Evolutionary conservation across 2,113 vertebrate genomes (phyloP).

Genomic region (Scomber colias): DNA sequence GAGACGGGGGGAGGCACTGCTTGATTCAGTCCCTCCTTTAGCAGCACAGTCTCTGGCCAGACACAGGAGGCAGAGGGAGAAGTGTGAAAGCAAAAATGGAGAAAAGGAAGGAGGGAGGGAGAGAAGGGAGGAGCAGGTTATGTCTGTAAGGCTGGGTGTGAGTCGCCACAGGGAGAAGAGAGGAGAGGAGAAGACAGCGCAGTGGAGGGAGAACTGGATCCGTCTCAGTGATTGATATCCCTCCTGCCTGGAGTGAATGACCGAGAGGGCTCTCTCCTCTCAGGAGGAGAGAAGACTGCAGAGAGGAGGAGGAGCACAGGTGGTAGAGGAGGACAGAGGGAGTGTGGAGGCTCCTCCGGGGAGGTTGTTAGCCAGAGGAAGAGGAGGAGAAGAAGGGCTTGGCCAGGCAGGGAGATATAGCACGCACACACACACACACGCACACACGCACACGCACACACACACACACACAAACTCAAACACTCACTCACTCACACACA

Average conservation of each 20-base stretch:
- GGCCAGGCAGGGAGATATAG: slow-evolving; percentile 55
- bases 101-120: slow-evolving; percentile 7
- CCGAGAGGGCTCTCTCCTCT: slow-evolving; percentile 55
- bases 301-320: slow-evolving; percentile 53
- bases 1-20: slow-evolving; percentile 76
- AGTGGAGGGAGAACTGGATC: slow-evolving; percentile 56
- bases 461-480: slow-evolving; percentile 41
- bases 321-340: slow-evolving; percentile 24
- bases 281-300: slow-evolving; percentile 55
- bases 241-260: slow-evolving; percentile 63
- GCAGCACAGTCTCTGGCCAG: slow-evolving; percentile 76
- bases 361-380: slow-evolving; percentile 66
- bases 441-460: slow-evolving; percentile 23
- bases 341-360: slow-evolving; percentile 56
- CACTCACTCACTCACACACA: slow-evolving; percentile 51
- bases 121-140: slow-evolving; percentile 31
- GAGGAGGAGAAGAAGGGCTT: slow-evolving; percentile 54
- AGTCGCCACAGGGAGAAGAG: slow-evolving; percentile 52
- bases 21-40: slow-evolving; percentile 72
- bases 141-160: slow-evolving; percentile 75
- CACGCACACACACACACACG: slow-evolving; percentile 35
- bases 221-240: slow-evolving; percentile 67
- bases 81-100: slow-evolving; percentile 15
- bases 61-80: slow-evolving; percentile 65
- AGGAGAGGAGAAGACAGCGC: slow-evolving; percentile 59